Evolutionary conservation across 2,113 vertebrate species (phyloP).

Genomic region (Cavia porcellus): DNA sequence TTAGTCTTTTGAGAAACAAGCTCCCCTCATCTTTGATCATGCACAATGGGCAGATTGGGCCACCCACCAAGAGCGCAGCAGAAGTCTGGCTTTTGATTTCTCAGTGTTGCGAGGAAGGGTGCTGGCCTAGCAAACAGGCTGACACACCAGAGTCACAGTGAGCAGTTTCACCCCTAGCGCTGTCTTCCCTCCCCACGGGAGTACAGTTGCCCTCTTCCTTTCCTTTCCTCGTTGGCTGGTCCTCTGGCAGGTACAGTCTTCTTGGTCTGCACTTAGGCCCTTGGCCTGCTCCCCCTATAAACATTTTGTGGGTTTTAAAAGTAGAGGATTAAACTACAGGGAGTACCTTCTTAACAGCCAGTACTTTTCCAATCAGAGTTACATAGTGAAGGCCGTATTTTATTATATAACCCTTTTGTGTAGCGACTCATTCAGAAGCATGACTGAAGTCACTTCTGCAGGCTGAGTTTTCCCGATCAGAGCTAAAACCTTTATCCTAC

Average conservation of each 20-base stretch:
- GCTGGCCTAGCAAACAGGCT: background rate
- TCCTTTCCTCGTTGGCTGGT: background rate
- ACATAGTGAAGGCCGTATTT: background rate
- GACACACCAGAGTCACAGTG: background rate
- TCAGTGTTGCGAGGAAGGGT: background rate
- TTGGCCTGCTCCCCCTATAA: background rate
- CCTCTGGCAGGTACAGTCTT: background rate
- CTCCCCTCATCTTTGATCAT: background rate
- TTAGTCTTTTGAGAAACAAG: background rate
- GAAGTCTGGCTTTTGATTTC: background rate
- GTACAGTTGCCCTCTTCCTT: background rate
- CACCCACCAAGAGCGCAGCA: background rate
- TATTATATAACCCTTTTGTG: background rate
- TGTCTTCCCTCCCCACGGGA: background rate
- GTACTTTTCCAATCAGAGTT: background rate
- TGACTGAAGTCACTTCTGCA: background rate
- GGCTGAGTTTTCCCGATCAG: background rate
- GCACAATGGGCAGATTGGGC: background rate
- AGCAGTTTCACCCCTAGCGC: too few species aligned
- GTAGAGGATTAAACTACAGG: background rate
- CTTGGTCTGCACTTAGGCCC: background rate
- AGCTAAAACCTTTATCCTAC: background rate
- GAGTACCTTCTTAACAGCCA: background rate
- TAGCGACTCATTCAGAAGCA: background rate
- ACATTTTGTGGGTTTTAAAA: background rate